phyloP scores from a whole-genome alignment of 53 echinoderm and acorn worm genomes.

The Echinarachnius parma region DNA sequence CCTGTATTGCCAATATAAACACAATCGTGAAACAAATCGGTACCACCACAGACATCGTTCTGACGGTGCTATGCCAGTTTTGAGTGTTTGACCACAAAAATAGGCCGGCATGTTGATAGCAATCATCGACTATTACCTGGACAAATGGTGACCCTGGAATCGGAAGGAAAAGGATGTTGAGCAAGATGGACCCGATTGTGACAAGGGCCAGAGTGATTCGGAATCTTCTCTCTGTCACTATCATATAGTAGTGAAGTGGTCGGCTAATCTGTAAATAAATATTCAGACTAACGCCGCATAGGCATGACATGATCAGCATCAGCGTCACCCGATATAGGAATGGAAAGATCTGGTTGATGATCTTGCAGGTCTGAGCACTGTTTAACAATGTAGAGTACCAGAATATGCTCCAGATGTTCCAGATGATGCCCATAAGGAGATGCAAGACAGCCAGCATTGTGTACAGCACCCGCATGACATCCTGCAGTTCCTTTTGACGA shows the following conservation, averaged over 20 bases:
- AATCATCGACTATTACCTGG: too few relatives aligned
- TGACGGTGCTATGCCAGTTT: too few relatives aligned
- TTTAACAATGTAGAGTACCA: neutral
- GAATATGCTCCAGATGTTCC: neutral
- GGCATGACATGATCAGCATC: neutral
- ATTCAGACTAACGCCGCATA: conserved; percentile 7
- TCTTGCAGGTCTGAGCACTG: neutral
- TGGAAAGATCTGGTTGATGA: neutral
- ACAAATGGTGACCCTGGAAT: too few relatives aligned
- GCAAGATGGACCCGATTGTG: too few relatives aligned
- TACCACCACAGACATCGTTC: too few relatives aligned
- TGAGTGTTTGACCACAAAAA: too few relatives aligned
- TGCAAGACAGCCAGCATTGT: neutral
- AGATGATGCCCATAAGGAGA: neutral
- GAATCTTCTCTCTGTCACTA: neutral
- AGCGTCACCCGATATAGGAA: neutral
- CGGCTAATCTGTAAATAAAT: neutral
- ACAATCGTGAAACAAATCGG: too few relatives aligned
- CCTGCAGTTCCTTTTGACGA: conserved; percentile 8
- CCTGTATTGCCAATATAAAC: too few relatives aligned
- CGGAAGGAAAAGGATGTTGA: too few relatives aligned
- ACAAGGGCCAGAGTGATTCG: neutral
- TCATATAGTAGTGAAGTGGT: neutral
- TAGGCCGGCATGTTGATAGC: too few relatives aligned
- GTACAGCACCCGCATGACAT: conserved; percentile 8